Conservation (phyloP, 2,888 invertebrate genomes). For the Caenorhabditis sulstoni region DNA sequence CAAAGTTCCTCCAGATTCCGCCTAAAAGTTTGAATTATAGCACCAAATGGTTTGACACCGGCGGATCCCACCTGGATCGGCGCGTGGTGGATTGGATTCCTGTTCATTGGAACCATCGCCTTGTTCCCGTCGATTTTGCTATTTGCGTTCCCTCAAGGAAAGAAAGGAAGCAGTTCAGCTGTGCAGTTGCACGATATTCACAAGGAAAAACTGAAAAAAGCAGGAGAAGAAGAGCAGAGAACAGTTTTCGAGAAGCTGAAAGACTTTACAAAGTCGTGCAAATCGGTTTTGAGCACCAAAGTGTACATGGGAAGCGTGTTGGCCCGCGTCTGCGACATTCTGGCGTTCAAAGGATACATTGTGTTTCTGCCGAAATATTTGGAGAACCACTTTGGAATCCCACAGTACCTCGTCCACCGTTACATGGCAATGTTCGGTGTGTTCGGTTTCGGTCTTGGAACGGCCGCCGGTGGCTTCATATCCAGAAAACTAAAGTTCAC, state of each 20-base stretch:
- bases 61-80: constrained; percentile 82
- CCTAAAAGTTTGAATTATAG: constrained; percentile 46
- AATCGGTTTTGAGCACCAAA: constrained; percentile 70
- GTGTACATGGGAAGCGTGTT: constrained; percentile 76
- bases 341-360: constrained; percentile 80
- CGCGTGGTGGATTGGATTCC: constrained; percentile 82
- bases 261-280: constrained; percentile 72
- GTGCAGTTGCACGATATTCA: constrained; percentile 54
- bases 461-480: constrained; percentile 72
- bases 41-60: constrained; percentile 74
- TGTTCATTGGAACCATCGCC: constrained; percentile 74
- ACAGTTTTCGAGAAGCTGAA: constrained; percentile 43
- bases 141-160: constrained; percentile 80
- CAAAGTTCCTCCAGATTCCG: neutral
- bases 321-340: constrained; percentile 78
- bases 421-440: constrained; percentile 80
- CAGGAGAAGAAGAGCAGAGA: constrained; percentile 33
- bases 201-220: constrained; percentile 45
- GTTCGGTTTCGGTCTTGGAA: constrained; percentile 79
- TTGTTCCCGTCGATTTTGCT: constrained; percentile 79
- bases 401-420: constrained; percentile 78
- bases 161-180: constrained; percentile 36
- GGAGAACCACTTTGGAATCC: constrained; percentile 80
- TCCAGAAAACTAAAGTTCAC: constrained; percentile 70
- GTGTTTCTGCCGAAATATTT: constrained; percentile 80